A percentile compares a stretch with the other conserved stretches of the same genome.
phyloP scores from a whole-genome alignment of 2,113 vertebrate species.

The Eublepharis macularius region DNA sequence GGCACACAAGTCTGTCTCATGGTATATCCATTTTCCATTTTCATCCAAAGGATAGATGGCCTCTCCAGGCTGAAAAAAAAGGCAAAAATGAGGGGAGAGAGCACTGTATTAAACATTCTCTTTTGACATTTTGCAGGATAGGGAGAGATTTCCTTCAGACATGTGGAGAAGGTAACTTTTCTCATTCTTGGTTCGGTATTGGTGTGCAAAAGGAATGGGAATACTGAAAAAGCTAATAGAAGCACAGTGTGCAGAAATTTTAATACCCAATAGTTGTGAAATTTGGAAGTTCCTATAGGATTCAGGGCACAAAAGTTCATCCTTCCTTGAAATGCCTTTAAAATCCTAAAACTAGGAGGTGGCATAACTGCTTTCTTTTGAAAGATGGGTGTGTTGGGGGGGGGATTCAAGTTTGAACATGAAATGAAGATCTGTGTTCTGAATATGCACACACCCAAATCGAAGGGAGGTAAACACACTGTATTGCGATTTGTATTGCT shows the following conservation, averaged over 20 bases:
- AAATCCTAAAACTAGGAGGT: too few species aligned
- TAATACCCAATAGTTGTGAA: not conserved
- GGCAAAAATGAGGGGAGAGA: not conserved
- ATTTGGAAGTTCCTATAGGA: not conserved
- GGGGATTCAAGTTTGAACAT: not conserved
- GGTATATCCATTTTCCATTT: slow-evolving; percentile 84
- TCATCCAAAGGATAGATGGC: slow-evolving; percentile 82
- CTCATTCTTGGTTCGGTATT: not conserved
- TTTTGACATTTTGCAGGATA: not conserved
- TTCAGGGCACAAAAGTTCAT: not conserved
- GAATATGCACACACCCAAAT: not conserved
- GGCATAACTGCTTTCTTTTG: too few species aligned
- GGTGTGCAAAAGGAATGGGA: not conserved
- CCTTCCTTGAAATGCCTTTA: too few species aligned
- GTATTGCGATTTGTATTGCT: too few species aligned
- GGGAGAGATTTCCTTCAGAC: not conserved
- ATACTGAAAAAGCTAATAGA: not conserved
- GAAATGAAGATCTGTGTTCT: not conserved
- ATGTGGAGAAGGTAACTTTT: not conserved
- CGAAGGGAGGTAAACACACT: too few species aligned
- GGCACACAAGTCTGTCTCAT: slow-evolving; percentile 85
- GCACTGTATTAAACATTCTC: not conserved
- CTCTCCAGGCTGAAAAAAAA: slow-evolving; percentile 85
- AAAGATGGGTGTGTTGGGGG: too few species aligned
- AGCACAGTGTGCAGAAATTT: not conserved